Percentiles rank a stretch among this genome's conserved stretches.
These are phyloP conservation scores for Leptosomus discolor DNA, from an alignment of 2,113 vertebrate genomes.

Conservation along the genomic window DNA sequence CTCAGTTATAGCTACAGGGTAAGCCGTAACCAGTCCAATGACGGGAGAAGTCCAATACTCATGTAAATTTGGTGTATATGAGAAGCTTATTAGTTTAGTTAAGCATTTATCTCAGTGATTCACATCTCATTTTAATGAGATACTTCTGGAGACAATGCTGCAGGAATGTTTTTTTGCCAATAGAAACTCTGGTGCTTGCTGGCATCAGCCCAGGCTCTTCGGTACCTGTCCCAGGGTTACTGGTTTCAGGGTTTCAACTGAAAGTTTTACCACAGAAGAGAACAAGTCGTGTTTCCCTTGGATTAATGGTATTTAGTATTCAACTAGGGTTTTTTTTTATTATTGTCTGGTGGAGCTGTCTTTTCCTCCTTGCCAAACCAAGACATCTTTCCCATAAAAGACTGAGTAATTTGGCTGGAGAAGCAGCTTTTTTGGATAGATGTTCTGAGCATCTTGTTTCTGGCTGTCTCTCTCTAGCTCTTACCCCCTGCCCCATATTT, in stretches of 20 bases:
- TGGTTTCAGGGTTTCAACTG: neutral
- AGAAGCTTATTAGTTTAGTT: neutral
- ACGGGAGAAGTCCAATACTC: neutral
- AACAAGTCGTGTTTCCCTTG: neutral
- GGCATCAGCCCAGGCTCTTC: neutral
- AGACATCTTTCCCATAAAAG: slow-evolving; percentile 28
- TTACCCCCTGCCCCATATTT: neutral
- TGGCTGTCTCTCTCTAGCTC: neutral
- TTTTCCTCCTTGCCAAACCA: neutral
- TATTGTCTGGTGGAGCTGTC: neutral
- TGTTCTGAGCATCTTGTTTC: slow-evolving; percentile 24
- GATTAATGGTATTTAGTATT: neutral
- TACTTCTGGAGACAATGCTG: neutral
- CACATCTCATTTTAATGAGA: slow-evolving; percentile 22
- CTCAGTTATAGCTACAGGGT: neutral
- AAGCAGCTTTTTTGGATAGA: neutral
- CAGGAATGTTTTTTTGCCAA: neutral
- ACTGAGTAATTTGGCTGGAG: slow-evolving; percentile 17
- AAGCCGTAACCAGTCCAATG: neutral
- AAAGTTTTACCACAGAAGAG: neutral
- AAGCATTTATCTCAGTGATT: neutral
- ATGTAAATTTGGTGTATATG: neutral
- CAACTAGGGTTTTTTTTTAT: neutral
- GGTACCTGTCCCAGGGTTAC: neutral
- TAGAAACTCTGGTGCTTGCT: neutral